phyloP scores from a whole-genome alignment of 2,888 invertebrate genomes.

The Aphidius colemani region DNA sequence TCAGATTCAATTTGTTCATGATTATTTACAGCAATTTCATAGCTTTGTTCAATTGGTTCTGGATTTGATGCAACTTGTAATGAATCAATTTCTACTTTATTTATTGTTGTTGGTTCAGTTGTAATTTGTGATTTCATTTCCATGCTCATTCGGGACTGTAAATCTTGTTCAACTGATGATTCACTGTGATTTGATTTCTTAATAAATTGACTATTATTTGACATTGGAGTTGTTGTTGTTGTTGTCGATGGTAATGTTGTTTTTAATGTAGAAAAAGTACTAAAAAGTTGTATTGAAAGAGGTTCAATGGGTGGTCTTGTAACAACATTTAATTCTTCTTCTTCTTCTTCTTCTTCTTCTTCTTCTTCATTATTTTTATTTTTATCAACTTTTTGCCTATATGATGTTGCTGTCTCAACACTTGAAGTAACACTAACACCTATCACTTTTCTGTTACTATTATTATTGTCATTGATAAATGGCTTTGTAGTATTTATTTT shows the following conservation, averaged over 20 bases:
- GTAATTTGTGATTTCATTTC: constrained; percentile 44
- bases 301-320: constrained; percentile 37
- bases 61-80: constrained; percentile 38
- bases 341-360: constrained; percentile 12
- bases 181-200: constrained; percentile 64
- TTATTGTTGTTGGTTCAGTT: constrained; percentile 37
- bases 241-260: constrained; percentile 28
- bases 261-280: constrained; percentile 28
- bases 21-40: constrained; percentile 46
- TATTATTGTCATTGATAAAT: not conserved
- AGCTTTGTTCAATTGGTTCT: constrained; percentile 50
- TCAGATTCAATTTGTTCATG: constrained; percentile 50
- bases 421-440: constrained; percentile 68
- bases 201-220: constrained; percentile 1
- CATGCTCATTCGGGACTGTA: constrained; percentile 62
- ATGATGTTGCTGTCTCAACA: constrained; percentile 64
- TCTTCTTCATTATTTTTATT: constrained; percentile 40
- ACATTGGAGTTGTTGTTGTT: constrained; percentile 33
- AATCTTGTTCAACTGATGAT: constrained; percentile 66
- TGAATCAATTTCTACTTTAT: constrained; percentile 31
- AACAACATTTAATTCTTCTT: constrained; percentile 31
- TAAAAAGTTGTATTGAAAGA: constrained; percentile 26
- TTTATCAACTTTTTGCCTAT: constrained; percentile 57
- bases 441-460: constrained; percentile 50
- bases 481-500: constrained; percentile 35